Evolutionary conservation across 2,113 vertebrate species (phyloP).

Genomic region (Chaenocephalus aceratus): DNA sequence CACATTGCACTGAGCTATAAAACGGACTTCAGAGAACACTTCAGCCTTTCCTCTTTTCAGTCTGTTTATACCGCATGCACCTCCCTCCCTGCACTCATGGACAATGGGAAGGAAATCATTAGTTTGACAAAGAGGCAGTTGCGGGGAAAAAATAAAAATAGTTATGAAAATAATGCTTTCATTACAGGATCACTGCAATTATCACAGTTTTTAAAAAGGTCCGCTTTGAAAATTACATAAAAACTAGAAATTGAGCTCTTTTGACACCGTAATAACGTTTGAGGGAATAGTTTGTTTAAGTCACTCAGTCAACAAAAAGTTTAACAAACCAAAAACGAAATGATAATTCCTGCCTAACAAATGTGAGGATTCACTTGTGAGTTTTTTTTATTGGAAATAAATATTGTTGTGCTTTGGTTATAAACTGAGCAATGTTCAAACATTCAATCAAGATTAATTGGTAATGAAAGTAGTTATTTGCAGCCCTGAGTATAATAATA

Average conservation of each 20-base stretch:
- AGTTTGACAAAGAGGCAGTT: slow-evolving; percentile 63
- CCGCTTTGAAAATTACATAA: neutral
- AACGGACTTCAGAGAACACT: slow-evolving; percentile 24
- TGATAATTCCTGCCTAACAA: neutral
- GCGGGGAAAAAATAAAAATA: slow-evolving; percentile 53
- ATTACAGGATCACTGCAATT: slow-evolving; percentile 14
- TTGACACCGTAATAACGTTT: neutral
- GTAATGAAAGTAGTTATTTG: neutral
- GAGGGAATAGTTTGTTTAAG: neutral
- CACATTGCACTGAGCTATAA: slow-evolving; percentile 10
- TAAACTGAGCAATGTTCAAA: neutral
- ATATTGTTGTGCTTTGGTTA: neutral
- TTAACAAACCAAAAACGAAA: neutral
- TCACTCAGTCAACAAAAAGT: neutral
- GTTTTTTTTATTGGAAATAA: neutral
- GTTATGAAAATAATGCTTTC: slow-evolving; percentile 47
- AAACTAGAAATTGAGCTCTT: neutral
- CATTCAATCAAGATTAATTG: neutral
- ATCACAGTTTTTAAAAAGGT: no score
- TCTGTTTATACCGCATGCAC: slow-evolving; percentile 15
- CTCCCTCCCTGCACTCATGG: slow-evolving; percentile 35
- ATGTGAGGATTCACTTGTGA: neutral
- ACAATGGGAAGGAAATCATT: slow-evolving; percentile 65
- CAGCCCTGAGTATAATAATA: neutral
- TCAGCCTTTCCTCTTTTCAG: slow-evolving; percentile 15